These are phyloP conservation scores for Festucalex cinctus DNA, from an alignment of 2,113 vertebrate genomes.

Conservation along the genomic window DNA sequence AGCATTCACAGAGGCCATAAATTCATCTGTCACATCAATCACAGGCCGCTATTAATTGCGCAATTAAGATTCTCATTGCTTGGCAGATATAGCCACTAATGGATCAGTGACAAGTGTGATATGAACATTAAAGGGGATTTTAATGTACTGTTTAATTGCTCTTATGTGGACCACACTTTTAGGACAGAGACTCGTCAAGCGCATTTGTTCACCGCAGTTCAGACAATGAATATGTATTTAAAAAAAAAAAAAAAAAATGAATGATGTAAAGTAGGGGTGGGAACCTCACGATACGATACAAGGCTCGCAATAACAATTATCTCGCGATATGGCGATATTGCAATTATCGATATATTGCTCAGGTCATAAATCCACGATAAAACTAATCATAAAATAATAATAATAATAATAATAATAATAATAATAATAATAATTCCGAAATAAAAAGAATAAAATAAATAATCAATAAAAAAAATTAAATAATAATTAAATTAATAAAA, in stretches of 20 bases:
- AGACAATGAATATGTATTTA: conserved; percentile 9
- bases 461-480: too few species aligned
- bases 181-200: conserved; percentile 42
- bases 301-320: too few species aligned
- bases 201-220: conserved; percentile 46
- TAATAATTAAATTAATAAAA: too few species aligned
- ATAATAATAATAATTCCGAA: too few species aligned
- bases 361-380: too few species aligned
- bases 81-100: conserved; percentile 75
- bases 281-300: too few species aligned
- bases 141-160: conserved; percentile 79
- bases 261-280: conserved; percentile 13
- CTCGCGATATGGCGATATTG: too few species aligned
- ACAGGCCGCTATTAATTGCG: conserved; percentile 71
- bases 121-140: conserved; percentile 73
- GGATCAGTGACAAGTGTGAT: conserved; percentile 75
- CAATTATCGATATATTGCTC: too few species aligned
- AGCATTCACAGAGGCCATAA: conserved; percentile 51
- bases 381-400: too few species aligned
- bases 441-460: too few species aligned
- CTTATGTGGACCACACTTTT: conserved; percentile 56
- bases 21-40: conserved; percentile 73
- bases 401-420: too few species aligned
- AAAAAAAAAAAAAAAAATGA: conserved; percentile 13
- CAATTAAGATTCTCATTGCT: conserved; percentile 76